These are phyloP conservation scores for Metridium senile DNA, from an alignment of 92 coral and sea anemone genomes.

Conservation along the genomic window DNA sequence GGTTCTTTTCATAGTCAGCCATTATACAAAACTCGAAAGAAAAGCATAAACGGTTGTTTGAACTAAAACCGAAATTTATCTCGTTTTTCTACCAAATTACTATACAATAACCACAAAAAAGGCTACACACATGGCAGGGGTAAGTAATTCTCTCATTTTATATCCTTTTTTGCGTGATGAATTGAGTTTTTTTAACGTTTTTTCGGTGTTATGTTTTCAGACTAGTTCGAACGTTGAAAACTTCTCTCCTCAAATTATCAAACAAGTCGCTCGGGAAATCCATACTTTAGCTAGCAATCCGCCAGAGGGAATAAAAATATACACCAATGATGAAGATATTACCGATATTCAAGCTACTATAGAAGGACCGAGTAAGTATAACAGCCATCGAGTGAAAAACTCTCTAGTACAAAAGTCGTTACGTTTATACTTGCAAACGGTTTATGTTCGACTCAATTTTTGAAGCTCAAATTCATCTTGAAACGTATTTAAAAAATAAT, in stretches of 20 bases:
- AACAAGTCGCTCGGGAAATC: slow-evolving; percentile 92
- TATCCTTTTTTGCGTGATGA: not conserved
- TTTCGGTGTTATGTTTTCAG: no score
- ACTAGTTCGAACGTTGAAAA: slow-evolving; percentile 98
- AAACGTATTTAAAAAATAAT: no score
- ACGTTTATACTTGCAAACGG: no score
- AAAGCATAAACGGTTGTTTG: slow-evolving; percentile 22
- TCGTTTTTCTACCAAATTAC: slow-evolving; percentile 3
- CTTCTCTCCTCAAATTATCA: slow-evolving; percentile 98
- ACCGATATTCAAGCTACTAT: slow-evolving; percentile 98
- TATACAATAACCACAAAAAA: not conserved
- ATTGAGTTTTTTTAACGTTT: no score
- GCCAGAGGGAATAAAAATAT: slow-evolving; percentile 96
- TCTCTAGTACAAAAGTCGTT: no score
- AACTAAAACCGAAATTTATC: slow-evolving; percentile 4
- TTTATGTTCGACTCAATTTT: no score
- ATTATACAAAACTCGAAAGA: slow-evolving; percentile 48
- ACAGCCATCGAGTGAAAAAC: no score
- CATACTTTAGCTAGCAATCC: slow-evolving; percentile 83
- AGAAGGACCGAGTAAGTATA: slow-evolving; percentile 91
- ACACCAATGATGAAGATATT: slow-evolving; percentile 90
- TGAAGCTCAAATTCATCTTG: no score
- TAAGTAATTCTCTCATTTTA: slow-evolving; percentile 13
- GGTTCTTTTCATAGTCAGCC: slow-evolving; percentile 48
- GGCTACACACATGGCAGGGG: slow-evolving; percentile 25